phyloP scores from a whole-genome alignment of 2,888 invertebrate species.

The Apodemia mormo region DNA sequence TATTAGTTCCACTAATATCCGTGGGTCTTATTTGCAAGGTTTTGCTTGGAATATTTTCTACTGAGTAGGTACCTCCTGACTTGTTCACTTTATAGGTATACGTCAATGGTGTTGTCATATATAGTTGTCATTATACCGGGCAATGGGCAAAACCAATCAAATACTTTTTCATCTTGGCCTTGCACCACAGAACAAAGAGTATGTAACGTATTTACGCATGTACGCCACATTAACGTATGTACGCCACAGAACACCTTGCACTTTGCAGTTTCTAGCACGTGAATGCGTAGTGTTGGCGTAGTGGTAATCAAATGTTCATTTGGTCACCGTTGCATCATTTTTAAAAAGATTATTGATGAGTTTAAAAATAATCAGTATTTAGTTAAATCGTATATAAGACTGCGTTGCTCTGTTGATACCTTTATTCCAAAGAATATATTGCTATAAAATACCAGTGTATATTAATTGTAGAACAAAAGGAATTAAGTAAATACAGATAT shows the following conservation, averaged over 20 bases:
- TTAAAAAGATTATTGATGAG: neutral
- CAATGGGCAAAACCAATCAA: conserved; percentile 5
- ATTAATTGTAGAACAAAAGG: neutral
- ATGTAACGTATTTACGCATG: too few relatives aligned
- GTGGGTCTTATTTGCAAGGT: neutral
- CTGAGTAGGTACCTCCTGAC: neutral
- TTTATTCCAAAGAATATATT: neutral
- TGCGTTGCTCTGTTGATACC: neutral
- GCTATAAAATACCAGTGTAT: neutral
- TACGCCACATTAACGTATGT: too few relatives aligned
- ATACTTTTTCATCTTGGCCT: neutral
- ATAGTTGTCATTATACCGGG: neutral
- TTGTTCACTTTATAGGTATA: neutral
- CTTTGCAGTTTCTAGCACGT: conserved; percentile 3
- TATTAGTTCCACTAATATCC: neutral
- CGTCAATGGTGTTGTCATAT: too few relatives aligned
- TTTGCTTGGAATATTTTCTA: neutral
- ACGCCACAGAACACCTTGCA: too few relatives aligned
- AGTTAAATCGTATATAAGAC: neutral
- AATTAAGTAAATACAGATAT: neutral
- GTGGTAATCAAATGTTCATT: neutral
- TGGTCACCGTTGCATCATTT: conserved; percentile 4
- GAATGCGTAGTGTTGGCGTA: neutral
- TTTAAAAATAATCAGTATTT: conserved; percentile 1
- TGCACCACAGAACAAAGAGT: too few relatives aligned